phyloP scores from a whole-genome alignment of 2,797 vertebrate genomes.

The Ctenopoma kingsleyae region DNA sequence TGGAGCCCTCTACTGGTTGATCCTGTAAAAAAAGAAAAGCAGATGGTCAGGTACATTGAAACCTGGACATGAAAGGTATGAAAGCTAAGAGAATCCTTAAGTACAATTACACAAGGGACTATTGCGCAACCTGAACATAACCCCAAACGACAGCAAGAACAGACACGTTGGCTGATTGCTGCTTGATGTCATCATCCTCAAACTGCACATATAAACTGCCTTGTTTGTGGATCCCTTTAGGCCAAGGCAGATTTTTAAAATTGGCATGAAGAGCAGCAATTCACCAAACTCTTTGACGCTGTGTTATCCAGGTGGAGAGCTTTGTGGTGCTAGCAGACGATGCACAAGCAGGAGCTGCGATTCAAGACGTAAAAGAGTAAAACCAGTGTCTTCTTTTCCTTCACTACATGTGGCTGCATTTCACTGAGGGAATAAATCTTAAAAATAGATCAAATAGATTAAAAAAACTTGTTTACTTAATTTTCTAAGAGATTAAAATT shows the following conservation, averaged over 20 bases:
- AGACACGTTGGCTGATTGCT: conserved; percentile 45
- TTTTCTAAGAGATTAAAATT: conserved; percentile 23
- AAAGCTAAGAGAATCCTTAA: conserved; percentile 5
- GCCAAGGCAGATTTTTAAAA: conserved; percentile 15
- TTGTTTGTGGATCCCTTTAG: conserved; percentile 19
- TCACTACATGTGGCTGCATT: conserved; percentile 20
- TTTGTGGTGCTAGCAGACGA: conserved; percentile 19
- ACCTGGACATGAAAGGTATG: conserved; percentile 7
- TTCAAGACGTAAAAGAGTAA: conserved; percentile 12
- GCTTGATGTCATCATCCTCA: conserved; percentile 63
- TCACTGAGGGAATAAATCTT: conserved; percentile 30
- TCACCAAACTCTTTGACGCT: conserved; percentile 40
- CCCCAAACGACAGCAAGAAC: conserved; percentile 5
- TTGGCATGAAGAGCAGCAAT: conserved; percentile 28
- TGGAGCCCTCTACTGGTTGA: conserved; percentile 40
- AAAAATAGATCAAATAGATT: too few species aligned
- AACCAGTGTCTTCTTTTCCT: conserved; percentile 10
- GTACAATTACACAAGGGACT: conserved; percentile 20
- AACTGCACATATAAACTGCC: conserved; percentile 11
- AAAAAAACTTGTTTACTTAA: conserved; percentile 35
- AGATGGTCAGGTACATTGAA: conserved; percentile 3
- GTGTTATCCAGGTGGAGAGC: conserved; percentile 23
- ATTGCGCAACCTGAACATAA: conserved; percentile 26
- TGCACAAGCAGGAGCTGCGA: conserved; percentile 1
- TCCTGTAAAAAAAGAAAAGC: not conserved